Evolutionary conservation across 2,888 invertebrate species (phyloP).

Genomic region (Thumatha senex): DNA sequence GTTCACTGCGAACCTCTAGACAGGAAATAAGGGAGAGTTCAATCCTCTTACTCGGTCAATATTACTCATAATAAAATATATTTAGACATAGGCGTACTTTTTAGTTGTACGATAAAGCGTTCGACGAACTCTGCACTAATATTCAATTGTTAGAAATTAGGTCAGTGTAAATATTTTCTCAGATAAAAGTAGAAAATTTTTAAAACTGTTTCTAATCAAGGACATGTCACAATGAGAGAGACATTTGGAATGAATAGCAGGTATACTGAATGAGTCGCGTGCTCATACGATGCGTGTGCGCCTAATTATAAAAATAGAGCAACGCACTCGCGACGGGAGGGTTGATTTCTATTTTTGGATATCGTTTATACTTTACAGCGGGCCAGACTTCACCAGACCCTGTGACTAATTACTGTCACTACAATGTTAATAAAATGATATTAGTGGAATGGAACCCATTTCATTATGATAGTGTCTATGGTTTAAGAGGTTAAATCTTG

Average conservation of each 20-base stretch:
- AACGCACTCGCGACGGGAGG: slow-evolving; percentile 64
- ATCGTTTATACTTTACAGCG: slow-evolving; percentile 30
- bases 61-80: slow-evolving; percentile 75
- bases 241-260: slow-evolving; percentile 37
- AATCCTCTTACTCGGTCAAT: slow-evolving; percentile 63
- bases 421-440: too few relatives aligned
- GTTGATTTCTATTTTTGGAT: slow-evolving; percentile 63
- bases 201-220: slow-evolving; percentile 10
- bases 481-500: too few relatives aligned
- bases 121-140: slow-evolving; percentile 53
- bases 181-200: background rate
- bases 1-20: slow-evolving; percentile 35
- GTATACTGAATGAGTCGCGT: slow-evolving; percentile 52
- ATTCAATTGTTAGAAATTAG: background rate
- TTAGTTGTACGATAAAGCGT: slow-evolving; percentile 59
- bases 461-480: too few relatives aligned
- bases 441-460: too few relatives aligned
- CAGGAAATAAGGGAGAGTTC: slow-evolving; percentile 68
- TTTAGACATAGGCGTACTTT: slow-evolving; percentile 69
- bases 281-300: slow-evolving; percentile 50
- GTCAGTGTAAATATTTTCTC: background rate
- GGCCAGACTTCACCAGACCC: too few relatives aligned
- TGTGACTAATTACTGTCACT: too few relatives aligned
- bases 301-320: slow-evolving; percentile 61
- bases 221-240: slow-evolving; percentile 34